Conservation (phyloP, 2,888 invertebrate species). For the Drosophila lacicola region DNA sequence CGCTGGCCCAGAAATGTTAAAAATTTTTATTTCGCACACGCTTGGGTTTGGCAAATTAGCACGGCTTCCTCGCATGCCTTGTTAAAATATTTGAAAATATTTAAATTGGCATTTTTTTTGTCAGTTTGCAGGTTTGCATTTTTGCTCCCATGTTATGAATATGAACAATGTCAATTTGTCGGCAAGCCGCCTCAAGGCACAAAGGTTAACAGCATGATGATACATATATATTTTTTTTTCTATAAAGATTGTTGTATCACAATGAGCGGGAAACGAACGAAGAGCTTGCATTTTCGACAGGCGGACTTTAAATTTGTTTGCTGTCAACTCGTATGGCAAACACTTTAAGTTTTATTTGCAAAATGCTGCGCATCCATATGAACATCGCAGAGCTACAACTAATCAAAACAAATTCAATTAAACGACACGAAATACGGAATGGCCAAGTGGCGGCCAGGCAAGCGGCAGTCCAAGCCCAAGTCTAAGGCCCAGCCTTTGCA, state of each 20-base stretch:
- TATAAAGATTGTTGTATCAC: constrained; percentile 7
- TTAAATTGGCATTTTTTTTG: constrained; percentile 82
- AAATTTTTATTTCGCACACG: constrained; percentile 78
- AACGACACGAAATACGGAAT: constrained; percentile 66
- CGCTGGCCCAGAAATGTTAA: constrained; percentile 55
- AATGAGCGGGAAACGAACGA: constrained; percentile 5
- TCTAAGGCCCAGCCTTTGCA: constrained; percentile 25
- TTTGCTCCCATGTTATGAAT: constrained; percentile 52
- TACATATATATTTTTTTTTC: not conserved
- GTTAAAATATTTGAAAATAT: constrained; percentile 81
- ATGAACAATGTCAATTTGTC: constrained; percentile 74
- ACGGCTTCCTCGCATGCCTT: constrained; percentile 48
- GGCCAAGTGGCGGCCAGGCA: constrained; percentile 20
- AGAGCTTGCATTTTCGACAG: constrained; percentile 17
- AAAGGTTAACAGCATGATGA: constrained; percentile 30
- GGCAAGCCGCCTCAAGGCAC: constrained; percentile 53
- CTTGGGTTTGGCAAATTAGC: constrained; percentile 57
- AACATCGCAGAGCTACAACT: constrained; percentile 58
- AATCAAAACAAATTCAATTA: constrained; percentile 82
- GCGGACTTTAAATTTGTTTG: constrained; percentile 58
- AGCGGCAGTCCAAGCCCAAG: constrained; percentile 11
- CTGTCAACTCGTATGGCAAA: constrained; percentile 50
- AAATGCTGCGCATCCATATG: constrained; percentile 35
- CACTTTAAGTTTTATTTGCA: constrained; percentile 66
- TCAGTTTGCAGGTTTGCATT: constrained; percentile 28